These are phyloP conservation scores for Psophia crepitans DNA, from an alignment of 2,113 vertebrate species.

Conservation along the genomic window DNA sequence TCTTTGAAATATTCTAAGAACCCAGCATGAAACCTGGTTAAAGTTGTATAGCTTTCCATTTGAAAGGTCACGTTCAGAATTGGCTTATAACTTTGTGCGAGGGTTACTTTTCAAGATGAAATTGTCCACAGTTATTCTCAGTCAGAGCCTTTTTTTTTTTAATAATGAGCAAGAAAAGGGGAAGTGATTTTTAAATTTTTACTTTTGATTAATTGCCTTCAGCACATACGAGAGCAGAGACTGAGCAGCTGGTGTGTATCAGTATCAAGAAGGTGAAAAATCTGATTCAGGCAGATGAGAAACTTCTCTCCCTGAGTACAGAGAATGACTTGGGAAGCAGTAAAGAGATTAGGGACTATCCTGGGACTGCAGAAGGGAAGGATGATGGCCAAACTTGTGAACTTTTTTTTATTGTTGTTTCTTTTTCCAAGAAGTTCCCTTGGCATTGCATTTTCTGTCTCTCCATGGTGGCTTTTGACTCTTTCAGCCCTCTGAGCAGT, in stretches of 20 bases:
- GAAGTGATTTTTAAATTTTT: slow-evolving; percentile 21
- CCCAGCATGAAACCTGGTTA: slow-evolving; percentile 55
- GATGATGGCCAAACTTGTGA: background rate
- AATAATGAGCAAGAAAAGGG: slow-evolving; percentile 32
- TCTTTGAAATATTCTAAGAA: slow-evolving; percentile 51
- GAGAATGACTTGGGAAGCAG: background rate
- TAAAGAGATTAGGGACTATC: background rate
- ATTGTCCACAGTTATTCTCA: slow-evolving; percentile 36
- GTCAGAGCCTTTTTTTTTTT: background rate
- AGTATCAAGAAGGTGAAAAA: slow-evolving; percentile 18
- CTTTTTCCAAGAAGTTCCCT: background rate
- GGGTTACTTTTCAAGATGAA: slow-evolving; percentile 36
- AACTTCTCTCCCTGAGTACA: background rate
- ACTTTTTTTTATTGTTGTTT: background rate
- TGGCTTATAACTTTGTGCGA: slow-evolving; percentile 29
- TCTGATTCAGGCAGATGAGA: background rate
- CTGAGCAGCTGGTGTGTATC: background rate
- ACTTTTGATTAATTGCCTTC: slow-evolving; percentile 54
- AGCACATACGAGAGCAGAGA: background rate
- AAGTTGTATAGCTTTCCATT: slow-evolving; percentile 52
- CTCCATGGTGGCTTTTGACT: background rate
- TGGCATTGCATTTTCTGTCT: background rate
- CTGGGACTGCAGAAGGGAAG: background rate
- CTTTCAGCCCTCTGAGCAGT: background rate
- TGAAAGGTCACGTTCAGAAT: slow-evolving; percentile 43